These are phyloP conservation scores for Leptopilina syphax DNA, from an alignment of 2,888 invertebrate genomes.

Conservation along the genomic window DNA sequence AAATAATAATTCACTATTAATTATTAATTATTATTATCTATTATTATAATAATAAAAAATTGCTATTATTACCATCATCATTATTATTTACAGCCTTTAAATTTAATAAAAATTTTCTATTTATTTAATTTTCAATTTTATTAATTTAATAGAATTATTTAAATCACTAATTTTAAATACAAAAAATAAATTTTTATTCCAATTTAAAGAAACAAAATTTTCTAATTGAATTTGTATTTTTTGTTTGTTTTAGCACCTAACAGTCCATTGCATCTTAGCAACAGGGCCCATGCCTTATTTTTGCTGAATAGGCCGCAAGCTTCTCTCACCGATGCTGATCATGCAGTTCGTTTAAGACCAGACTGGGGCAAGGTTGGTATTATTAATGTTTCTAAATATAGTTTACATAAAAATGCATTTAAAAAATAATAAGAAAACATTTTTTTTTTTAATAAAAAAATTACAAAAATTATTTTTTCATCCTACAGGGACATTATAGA, in stretches of 20 bases:
- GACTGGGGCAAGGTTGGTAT: slow-evolving; percentile 83
- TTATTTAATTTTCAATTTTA: too few relatives aligned
- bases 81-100: too few relatives aligned
- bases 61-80: too few relatives aligned
- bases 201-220: neutral
- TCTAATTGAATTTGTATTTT: slow-evolving; percentile 33
- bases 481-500: slow-evolving; percentile 79
- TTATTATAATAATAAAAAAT: too few relatives aligned
- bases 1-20: too few relatives aligned
- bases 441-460: neutral
- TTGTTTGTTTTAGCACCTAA: slow-evolving; percentile 79
- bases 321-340: slow-evolving; percentile 83
- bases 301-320: slow-evolving; percentile 81
- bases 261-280: slow-evolving; percentile 82
- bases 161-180: too few relatives aligned
- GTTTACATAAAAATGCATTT: neutral
- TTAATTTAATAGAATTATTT: too few relatives aligned
- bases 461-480: neutral
- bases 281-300: slow-evolving; percentile 82
- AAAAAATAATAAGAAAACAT: neutral
- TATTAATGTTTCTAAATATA: neutral
- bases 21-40: too few relatives aligned
- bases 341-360: slow-evolving; percentile 81
- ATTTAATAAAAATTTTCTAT: too few relatives aligned
- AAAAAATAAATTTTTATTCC: too few relatives aligned